Evolutionary conservation across 1,140 invertebrate species (phyloP).

Genomic region (Parasteatoda tepidariorum): DNA sequence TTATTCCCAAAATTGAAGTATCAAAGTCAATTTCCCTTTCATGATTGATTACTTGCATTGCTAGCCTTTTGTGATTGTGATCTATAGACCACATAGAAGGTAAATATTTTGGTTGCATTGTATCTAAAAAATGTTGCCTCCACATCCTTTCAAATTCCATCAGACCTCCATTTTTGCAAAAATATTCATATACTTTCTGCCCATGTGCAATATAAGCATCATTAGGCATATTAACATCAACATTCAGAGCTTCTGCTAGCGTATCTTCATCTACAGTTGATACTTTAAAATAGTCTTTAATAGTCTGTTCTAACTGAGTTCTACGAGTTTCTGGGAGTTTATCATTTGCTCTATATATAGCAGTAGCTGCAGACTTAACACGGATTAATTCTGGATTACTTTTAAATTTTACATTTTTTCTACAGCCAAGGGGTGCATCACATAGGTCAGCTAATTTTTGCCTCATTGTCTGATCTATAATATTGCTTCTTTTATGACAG

Average conservation of each 20-base stretch:
- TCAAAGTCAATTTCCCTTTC: slow-evolving; percentile 54
- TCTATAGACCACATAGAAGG: slow-evolving; percentile 81
- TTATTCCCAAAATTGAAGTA: slow-evolving; percentile 38
- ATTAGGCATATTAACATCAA: slow-evolving; percentile 70
- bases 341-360: slow-evolving; percentile 71
- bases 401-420: slow-evolving; percentile 67
- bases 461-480: slow-evolving; percentile 75
- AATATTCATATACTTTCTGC: slow-evolving; percentile 76
- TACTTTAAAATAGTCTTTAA: slow-evolving; percentile 67
- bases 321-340: slow-evolving; percentile 73
- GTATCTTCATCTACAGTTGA: slow-evolving; percentile 66
- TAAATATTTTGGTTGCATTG: slow-evolving; percentile 79
- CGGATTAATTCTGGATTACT: slow-evolving; percentile 68
- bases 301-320: slow-evolving; percentile 67
- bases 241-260: slow-evolving; percentile 65
- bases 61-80: slow-evolving; percentile 71
- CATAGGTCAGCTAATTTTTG: slow-evolving; percentile 75
- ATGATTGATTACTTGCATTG: slow-evolving; percentile 41
- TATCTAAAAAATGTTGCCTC: slow-evolving; percentile 81
- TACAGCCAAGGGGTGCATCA: slow-evolving; percentile 74
- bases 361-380: slow-evolving; percentile 78
- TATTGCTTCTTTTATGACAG: slow-evolving; percentile 81
- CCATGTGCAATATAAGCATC: slow-evolving; percentile 76
- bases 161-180: slow-evolving; percentile 73
- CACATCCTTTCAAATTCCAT: slow-evolving; percentile 79